Conservation (phyloP, 53 echinoderm and acorn worm genomes). For the Paracentrotus lividus region DNA sequence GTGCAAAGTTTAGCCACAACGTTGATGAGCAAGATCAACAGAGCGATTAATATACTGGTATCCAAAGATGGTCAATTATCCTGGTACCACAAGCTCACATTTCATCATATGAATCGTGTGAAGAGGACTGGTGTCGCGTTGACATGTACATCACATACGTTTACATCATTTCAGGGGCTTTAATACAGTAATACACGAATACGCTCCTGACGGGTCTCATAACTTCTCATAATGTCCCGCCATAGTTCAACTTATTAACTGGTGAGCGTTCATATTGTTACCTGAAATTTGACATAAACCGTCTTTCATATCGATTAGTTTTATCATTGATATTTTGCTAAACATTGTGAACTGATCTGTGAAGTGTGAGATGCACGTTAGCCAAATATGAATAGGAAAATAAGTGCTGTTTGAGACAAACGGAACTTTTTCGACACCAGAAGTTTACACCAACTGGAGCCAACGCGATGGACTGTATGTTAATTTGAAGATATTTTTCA, state of each 20-base stretch:
- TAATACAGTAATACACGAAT: not conserved
- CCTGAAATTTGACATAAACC: too few species aligned
- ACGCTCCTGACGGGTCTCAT: not conserved
- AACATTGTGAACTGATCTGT: too few species aligned
- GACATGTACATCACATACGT: slow-evolving; percentile 13
- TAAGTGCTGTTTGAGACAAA: too few species aligned
- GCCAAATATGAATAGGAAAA: too few species aligned
- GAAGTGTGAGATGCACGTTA: too few species aligned
- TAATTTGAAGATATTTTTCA: not conserved
- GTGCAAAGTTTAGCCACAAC: not conserved
- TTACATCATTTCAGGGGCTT: not conserved
- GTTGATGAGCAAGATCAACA: not conserved
- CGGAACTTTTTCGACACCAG: not conserved
- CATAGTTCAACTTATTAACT: slow-evolving; percentile 8
- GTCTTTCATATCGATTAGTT: too few species aligned
- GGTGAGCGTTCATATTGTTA: too few species aligned
- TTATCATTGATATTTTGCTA: too few species aligned
- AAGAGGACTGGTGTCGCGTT: not conserved
- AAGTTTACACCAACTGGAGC: too few species aligned
- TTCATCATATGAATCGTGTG: not conserved
- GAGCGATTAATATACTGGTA: slow-evolving; percentile 26
- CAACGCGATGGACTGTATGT: not conserved
- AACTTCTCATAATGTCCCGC: not conserved
- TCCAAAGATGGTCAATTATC: slow-evolving; percentile 14
- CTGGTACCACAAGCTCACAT: not conserved